phyloP scores from a whole-genome alignment of 1,140 invertebrate genomes.

The Tribolium castaneum region DNA sequence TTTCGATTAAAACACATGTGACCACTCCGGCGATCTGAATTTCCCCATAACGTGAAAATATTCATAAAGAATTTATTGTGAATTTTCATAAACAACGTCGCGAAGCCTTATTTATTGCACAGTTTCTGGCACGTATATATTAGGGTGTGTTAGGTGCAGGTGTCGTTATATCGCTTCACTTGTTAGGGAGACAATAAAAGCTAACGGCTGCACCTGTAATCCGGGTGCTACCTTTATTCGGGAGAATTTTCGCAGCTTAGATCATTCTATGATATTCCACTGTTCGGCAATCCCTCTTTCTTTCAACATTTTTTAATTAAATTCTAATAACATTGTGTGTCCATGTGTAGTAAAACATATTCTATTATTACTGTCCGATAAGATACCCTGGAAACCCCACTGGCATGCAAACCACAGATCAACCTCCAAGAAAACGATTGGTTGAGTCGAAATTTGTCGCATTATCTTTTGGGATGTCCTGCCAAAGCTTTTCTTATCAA shows the following conservation, averaged over 20 bases:
- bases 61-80: background rate
- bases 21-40: background rate
- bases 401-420: background rate
- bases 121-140: background rate
- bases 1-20: background rate
- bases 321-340: too few relatives aligned
- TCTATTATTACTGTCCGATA: background rate
- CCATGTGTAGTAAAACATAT: background rate
- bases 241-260: constrained; percentile 4
- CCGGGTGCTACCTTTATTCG: background rate
- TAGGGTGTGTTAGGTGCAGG: constrained; percentile 24
- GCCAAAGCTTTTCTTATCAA: background rate
- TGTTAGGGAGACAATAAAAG: constrained; percentile 31
- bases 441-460: background rate
- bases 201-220: constrained; percentile 31
- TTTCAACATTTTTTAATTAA: too few relatives aligned
- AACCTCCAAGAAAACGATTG: background rate
- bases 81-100: background rate
- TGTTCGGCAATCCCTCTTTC: background rate
- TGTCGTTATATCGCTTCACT: constrained; percentile 33
- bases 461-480: background rate
- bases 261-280: background rate
- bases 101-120: background rate
- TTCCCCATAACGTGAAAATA: background rate
- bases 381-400: background rate